Evolutionary conservation across 2,888 invertebrate genomes (phyloP), one percentile per base, ranked within the genome.

Genomic region (Nectonema munidae): DNA sequence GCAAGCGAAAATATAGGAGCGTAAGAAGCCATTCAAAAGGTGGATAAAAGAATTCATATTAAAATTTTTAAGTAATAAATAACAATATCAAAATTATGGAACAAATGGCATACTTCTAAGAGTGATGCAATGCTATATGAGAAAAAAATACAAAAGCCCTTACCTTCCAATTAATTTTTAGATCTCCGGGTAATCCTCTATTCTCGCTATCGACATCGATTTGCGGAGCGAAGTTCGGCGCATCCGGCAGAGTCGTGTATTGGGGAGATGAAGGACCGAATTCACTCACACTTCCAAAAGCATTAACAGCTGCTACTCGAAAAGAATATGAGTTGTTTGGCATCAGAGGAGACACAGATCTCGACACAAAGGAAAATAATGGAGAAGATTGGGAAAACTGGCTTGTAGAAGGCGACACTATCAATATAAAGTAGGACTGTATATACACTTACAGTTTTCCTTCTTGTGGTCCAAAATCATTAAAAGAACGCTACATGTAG

Each of bases 111-210:
- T 25, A 25, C 9, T 25, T 25, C 25, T 25, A 9, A 25, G n/a
- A 9, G 25, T 25, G 25, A n/a, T 25, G n/a, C 9, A 25, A 25
- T 25, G 25, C 9, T 9, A 25, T 9, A 25, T 9, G 9, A 25
- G 9, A 11, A 30, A 11, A 11, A 30, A 5, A 6, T 9, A 6
- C 11, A 6, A 29, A 37, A 36, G 13, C 25, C 47, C 49, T 47
- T 49, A 59, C 58, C 49, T 56, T 63, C 83, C 83, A 86, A 0
- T 67, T 71, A 38, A 89, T 75, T 1, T 74, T 72, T 3, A 89
- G 64, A 50, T 79, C 79, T 0, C 83, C 81, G 43, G 77, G 75
- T 55, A 81, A 83, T 9, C 83, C 83, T 30, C 83, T 83, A n/a
- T n/a, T n/a, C 3, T 86, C 86, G 1, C 86, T 83, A 13, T 73